Evolutionary conservation across 2,797 vertebrate species (phyloP).

Genomic region (Anabacerthia variegaticeps): DNA sequence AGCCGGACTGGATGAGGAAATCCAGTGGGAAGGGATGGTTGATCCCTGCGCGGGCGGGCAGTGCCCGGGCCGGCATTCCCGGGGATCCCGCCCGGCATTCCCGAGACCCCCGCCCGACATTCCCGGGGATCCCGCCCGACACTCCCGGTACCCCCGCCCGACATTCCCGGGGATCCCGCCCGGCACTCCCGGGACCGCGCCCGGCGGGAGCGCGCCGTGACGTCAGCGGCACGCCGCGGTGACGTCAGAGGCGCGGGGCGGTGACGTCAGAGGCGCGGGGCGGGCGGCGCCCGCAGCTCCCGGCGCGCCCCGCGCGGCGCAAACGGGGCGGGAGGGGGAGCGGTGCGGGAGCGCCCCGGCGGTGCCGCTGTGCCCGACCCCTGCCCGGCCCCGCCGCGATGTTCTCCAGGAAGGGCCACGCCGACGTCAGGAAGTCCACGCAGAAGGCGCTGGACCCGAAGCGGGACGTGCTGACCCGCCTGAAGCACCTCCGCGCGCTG

Average conservation of each 20-base stretch:
- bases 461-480: conserved; percentile 94
- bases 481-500: conserved; percentile 94
- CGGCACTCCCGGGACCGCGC: too few species aligned
- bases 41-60: rapidly evolving
- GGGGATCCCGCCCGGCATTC: too few species aligned
- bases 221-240: not conserved
- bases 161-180: too few species aligned
- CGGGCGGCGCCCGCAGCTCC: not conserved
- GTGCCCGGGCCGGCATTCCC: too few species aligned
- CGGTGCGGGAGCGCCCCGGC: not conserved
- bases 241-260: not conserved
- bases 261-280: not conserved
- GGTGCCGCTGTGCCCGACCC: too few species aligned
- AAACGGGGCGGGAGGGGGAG: not conserved
- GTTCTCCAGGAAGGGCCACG: conserved; percentile 96
- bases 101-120: too few species aligned
- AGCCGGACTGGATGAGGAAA: not conserved
- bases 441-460: conserved; percentile 99
- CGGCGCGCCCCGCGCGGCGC: not conserved
- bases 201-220: not conserved
- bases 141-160: too few species aligned
- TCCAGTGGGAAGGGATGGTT: too few species aligned
- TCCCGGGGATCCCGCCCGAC: too few species aligned
- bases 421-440: conserved; percentile 98
- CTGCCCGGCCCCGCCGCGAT: conserved; percentile 72